Evolutionary conservation across 1,140 invertebrate genomes (phyloP), one percentile per base, ranked within the genome.

Genomic region (Proctacanthus coquilletti): DNA sequence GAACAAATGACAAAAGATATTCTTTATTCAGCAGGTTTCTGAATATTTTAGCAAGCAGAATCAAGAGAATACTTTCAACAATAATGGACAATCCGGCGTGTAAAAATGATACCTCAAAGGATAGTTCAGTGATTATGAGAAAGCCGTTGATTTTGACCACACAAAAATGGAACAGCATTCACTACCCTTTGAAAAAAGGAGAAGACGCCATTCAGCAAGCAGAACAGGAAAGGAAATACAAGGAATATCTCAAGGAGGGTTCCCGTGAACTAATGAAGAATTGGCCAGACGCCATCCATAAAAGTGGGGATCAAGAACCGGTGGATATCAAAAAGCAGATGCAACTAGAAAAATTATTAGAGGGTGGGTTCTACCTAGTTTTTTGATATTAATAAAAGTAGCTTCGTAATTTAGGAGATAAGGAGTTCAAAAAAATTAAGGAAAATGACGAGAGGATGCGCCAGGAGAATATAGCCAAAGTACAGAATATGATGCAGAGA

Each of bases 401-500:
- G n/a, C n/a, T n/a, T n/a, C n/a, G n/a, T n/a, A n/a, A n/a, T n/a
- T n/a, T n/a, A n/a, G n/a, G n/a, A n/a, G n/a, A n/a, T n/a, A n/a
- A 34, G 9, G 33, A 39, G 10, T 43, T 29, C 15, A 29, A 45
- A 10, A 25, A 40, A 27, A 18, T 32, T 2, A 46, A 46, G 30
- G 45, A 43, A 34, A 44, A 42, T 27, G 42, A 46, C 11, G 42
- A 43, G 23, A 38, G 32, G 8, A 38, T 34, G 20, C 36, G 42
- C 2, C 25, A 20, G 13, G 42, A 45, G 9, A 36, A 44, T 18
- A 51, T 58, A 1, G 47, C 47, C 11, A 47, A 51, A 4, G 53
- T 53, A 2, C 46, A 59, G 18, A 35, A 48, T 18, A 18, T 56
- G 10, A 38, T 59, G 11, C 47, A 59, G 36, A 43, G 52, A 41